Conservation (phyloP, 2,113 vertebrate species). For the Elephantulus edwardii region DNA sequence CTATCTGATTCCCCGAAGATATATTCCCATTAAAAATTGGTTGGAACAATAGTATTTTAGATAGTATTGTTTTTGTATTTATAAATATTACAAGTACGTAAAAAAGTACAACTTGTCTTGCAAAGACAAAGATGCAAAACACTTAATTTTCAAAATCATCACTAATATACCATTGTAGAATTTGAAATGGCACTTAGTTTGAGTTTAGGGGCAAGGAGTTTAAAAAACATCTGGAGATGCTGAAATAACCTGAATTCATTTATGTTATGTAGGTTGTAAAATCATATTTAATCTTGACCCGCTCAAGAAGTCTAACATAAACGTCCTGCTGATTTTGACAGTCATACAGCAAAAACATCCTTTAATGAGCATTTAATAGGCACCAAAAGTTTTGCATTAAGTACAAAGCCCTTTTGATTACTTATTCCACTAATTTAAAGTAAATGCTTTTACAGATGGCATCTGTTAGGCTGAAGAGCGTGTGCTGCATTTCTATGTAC, state of each 20-base stretch:
- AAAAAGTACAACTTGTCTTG: slow-evolving; percentile 44
- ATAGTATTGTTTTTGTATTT: not conserved
- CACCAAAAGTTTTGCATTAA: slow-evolving; percentile 92
- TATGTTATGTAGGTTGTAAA: slow-evolving; percentile 90
- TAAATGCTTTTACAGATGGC: slow-evolving; percentile 93
- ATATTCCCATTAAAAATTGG: slow-evolving; percentile 40
- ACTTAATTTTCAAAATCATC: slow-evolving; percentile 71
- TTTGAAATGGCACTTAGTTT: slow-evolving; percentile 83
- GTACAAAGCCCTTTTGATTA: slow-evolving; percentile 93
- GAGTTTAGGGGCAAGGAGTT: slow-evolving; percentile 81
- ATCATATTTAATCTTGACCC: slow-evolving; percentile 92
- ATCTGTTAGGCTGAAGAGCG: slow-evolving; percentile 88
- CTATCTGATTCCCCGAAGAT: not conserved
- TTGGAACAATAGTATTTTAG: not conserved
- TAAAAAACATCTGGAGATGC: slow-evolving; percentile 89
- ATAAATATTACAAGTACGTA: not conserved
- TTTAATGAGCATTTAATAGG: slow-evolving; percentile 92
- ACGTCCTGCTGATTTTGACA: slow-evolving; percentile 91
- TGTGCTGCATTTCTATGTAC: slow-evolving; percentile 87
- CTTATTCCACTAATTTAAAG: slow-evolving; percentile 93
- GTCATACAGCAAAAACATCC: slow-evolving; percentile 90
- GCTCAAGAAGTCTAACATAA: slow-evolving; percentile 91
- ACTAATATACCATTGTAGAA: slow-evolving; percentile 78
- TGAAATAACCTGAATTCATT: slow-evolving; percentile 90
- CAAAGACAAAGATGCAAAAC: slow-evolving; percentile 66